Evolutionary conservation across 2,113 vertebrate genomes (phyloP), one percentile per base, ranked within the genome.

Genomic region (Thamnophis sirtalis): DNA sequence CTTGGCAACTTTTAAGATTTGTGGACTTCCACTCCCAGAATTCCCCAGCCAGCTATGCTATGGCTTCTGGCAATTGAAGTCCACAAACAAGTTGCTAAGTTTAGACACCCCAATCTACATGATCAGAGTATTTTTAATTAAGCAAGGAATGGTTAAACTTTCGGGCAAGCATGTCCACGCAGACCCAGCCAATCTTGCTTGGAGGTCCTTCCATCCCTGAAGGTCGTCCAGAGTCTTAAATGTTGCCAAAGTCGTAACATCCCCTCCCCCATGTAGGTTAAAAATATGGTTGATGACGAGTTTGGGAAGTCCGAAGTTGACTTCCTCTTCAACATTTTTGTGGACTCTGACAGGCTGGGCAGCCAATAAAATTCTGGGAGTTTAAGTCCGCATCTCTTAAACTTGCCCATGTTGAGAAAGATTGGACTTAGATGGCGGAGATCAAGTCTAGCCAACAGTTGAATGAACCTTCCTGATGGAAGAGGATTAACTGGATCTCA

Each of bases 191-290:
- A 38, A 80, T 3, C n/a, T 38, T 80, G 6, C 33, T 38, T 80
- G 8, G 68, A 80, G 0, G 33, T 17, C 6, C 33, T 38, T 38
- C 15, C 33, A 38, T 38, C 33, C 19, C 33, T 43, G 17, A 9
- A 22, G 15, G 7, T 26, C 24, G 7, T 26, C 58, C 21, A 24
- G 2, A 58, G 58, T 10, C 9, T 26, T 26, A 26, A 60, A 60
- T 58, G 24, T 33, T 68, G 28, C 11, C 63, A 33, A 68, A 33
- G 13, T 68, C 15, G 28, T 68, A 28, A 68, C 5, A 17, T 11
- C 6, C 5, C 24, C 3, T 60, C 24, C 9, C 3, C 13, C 0
- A 0, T 19, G 6, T 5, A 3, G 68, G 0, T 33, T 80, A 73
- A 80, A 38, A 80, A 19, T 38, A 33, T 38, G n/a, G 5, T 80